Percentiles rank a stretch among this genome's conserved stretches.
phyloP scores from a whole-genome alignment of 2,797 vertebrate genomes.

The Bradypus variegatus region DNA sequence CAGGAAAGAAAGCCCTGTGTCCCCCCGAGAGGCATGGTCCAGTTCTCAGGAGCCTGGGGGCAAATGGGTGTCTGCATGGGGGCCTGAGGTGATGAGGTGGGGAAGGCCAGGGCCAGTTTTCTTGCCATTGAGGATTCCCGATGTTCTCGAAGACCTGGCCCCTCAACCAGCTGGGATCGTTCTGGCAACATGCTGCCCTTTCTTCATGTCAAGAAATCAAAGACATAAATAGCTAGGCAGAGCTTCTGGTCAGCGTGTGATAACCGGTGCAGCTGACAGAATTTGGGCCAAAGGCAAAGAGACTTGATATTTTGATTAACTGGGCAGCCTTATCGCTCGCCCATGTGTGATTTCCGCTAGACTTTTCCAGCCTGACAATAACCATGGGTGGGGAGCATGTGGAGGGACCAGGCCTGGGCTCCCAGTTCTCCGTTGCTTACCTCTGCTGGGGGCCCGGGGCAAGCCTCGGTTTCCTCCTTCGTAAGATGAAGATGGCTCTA shows the following conservation, averaged over 20 bases:
- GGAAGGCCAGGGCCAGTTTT: neutral
- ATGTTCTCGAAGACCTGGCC: neutral
- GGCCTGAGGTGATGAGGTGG: neutral
- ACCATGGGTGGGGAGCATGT: neutral
- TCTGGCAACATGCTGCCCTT: neutral
- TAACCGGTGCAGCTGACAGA: conserved; percentile 19
- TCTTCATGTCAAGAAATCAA: conserved; percentile 45
- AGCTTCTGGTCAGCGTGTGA: conserved; percentile 38
- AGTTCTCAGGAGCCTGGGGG: neutral
- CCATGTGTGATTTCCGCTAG: neutral
- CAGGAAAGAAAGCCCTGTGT: neutral
- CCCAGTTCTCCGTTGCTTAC: neutral
- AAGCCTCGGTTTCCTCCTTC: neutral
- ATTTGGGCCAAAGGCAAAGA: conserved; percentile 24
- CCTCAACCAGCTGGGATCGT: neutral
- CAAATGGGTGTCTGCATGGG: neutral
- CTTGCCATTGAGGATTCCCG: neutral
- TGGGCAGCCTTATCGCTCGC: conserved; percentile 4
- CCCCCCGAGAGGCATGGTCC: neutral
- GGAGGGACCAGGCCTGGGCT: neutral
- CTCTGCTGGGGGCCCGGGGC: neutral
- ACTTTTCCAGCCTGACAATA: neutral
- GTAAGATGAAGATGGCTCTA: neutral
- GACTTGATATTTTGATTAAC: conserved; percentile 38
- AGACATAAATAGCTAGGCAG: conserved; percentile 24